These are phyloP conservation scores for Taphrorychus bicolor DNA, from an alignment of 2,888 invertebrate genomes.

Conservation along the genomic window DNA sequence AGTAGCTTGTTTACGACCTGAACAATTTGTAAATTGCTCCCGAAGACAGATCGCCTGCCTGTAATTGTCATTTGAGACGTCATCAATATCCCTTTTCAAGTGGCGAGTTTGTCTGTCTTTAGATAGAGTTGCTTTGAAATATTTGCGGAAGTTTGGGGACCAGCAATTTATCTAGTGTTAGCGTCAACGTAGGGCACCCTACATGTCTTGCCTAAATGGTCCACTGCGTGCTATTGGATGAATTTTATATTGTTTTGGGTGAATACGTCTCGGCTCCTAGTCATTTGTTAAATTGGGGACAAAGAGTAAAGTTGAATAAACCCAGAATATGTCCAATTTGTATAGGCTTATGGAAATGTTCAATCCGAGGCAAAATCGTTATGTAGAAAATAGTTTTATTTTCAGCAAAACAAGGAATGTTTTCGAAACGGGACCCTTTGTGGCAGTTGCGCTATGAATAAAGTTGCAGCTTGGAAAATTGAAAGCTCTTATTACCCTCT, in stretches of 20 bases:
- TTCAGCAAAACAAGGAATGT: too few relatives aligned
- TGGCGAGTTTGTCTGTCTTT: background rate
- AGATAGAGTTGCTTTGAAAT: background rate
- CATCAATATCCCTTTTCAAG: background rate
- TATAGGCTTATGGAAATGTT: too few relatives aligned
- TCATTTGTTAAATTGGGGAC: background rate
- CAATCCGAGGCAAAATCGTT: too few relatives aligned
- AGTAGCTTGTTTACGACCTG: background rate
- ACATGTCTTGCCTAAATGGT: background rate
- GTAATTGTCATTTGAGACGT: background rate
- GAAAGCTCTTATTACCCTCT: too few relatives aligned
- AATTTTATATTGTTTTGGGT: background rate
- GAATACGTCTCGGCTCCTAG: too few relatives aligned
- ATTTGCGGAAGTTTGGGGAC: background rate
- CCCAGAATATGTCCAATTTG: too few relatives aligned
- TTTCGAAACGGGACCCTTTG: too few relatives aligned
- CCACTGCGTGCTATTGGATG: background rate
- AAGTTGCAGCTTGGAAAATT: too few relatives aligned
- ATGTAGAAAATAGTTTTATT: too few relatives aligned
- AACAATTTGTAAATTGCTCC: background rate
- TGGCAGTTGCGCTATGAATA: too few relatives aligned
- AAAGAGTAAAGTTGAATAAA: too few relatives aligned
- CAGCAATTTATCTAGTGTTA: background rate
- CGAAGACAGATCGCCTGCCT: background rate
- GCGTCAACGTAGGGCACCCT: background rate